A percentile compares a stretch with the other conserved stretches of the same genome.
Conservation (phyloP, 2,888 invertebrate species). For the Melangyna quadrimaculata region DNA sequence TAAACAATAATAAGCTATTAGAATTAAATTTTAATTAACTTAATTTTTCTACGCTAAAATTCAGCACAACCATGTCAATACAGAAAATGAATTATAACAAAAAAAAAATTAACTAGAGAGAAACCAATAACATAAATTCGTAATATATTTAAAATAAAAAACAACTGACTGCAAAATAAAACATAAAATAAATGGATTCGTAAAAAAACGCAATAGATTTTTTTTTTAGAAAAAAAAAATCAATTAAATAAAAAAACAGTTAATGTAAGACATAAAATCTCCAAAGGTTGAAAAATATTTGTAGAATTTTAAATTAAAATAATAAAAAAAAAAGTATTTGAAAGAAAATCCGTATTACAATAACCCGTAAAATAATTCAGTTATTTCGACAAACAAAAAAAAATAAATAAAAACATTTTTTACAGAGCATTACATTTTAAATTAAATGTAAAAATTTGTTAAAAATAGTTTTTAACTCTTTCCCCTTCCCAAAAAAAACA, state of each 20-base stretch:
- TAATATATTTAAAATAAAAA: constrained; percentile 20
- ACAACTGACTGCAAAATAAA: constrained; percentile 60
- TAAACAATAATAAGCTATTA: constrained; percentile 40
- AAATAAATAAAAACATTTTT: constrained; percentile 36
- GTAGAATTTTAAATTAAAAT: constrained; percentile 37
- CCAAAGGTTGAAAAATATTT: constrained; percentile 68
- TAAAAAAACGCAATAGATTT: constrained; percentile 40
- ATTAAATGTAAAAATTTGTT: constrained; percentile 42
- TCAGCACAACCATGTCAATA: constrained; percentile 63
- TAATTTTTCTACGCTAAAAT: constrained; percentile 65
- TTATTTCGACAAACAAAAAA: neutral
- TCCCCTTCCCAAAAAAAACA: constrained; percentile 27
- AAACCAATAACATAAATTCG: constrained; percentile 19
- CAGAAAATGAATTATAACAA: constrained; percentile 25
- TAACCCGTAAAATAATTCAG: constrained; percentile 25
- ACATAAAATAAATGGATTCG: constrained; percentile 40
- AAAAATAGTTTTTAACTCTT: constrained; percentile 37
- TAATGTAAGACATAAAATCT: constrained; percentile 63
- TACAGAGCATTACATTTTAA: constrained; percentile 61
- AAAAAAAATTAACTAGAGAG: constrained; percentile 7
- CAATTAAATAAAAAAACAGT: constrained; percentile 21
- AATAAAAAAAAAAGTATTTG: constrained; percentile 6
- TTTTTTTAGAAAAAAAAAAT: constrained; percentile 5
- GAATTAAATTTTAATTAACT: constrained; percentile 51
- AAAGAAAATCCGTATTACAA: constrained; percentile 31